These are phyloP conservation scores for Timema podura DNA, from an alignment of 2,888 invertebrate genomes.

Conservation along the genomic window DNA sequence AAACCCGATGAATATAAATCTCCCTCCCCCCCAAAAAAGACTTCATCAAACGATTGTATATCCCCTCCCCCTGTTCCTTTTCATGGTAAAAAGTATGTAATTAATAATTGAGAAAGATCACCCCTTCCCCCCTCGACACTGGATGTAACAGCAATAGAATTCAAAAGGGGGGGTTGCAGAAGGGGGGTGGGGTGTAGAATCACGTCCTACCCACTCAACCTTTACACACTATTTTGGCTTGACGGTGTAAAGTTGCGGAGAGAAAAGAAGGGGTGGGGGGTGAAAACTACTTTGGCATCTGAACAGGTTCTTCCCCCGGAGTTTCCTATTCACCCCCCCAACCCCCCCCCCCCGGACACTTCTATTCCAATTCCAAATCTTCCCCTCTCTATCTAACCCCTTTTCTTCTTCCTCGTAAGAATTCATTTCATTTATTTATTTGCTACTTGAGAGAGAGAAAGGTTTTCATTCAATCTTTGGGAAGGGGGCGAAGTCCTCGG, in stretches of 20 bases:
- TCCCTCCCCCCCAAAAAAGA: no score
- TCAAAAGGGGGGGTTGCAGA: constrained; percentile 5
- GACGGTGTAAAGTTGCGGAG: not conserved
- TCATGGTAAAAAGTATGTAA: constrained; percentile 20
- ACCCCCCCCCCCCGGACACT: not conserved
- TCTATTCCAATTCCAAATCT: not conserved
- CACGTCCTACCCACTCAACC: no score
- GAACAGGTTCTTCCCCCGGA: no score
- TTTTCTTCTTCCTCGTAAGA: not conserved
- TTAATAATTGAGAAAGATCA: constrained; percentile 26
- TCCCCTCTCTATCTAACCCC: not conserved
- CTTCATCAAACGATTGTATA: no score
- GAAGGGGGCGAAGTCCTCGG: no score
- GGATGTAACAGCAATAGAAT: constrained; percentile 10
- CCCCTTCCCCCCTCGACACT: no score
- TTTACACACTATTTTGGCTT: no score
- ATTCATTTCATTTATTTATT: constrained; percentile 17
- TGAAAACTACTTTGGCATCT: constrained; percentile 16
- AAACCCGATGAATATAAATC: no score
- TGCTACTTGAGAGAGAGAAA: constrained; percentile 8
- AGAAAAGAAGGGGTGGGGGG: not conserved
- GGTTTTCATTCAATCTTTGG: not conserved
- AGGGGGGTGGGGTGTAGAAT: no score
- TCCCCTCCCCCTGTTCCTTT: no score
- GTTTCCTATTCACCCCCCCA: constrained; percentile 5